phyloP scores from a whole-genome alignment of 2,888 invertebrate species.

The Lithophane ornitopus region DNA sequence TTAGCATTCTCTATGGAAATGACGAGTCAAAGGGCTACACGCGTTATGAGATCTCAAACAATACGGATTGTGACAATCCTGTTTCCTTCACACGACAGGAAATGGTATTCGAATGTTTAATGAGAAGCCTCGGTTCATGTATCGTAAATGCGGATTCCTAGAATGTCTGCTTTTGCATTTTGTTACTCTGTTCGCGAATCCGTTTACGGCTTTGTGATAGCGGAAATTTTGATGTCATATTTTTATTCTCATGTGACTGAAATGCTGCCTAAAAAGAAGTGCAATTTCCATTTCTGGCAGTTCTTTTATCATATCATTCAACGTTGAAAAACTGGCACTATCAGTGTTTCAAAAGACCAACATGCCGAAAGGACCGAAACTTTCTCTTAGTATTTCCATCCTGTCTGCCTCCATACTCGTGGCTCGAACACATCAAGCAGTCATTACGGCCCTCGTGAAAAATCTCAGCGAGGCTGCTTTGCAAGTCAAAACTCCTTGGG shows the following conservation, averaged over 20 bases:
- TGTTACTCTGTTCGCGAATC: conserved; percentile 49
- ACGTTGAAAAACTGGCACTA: conserved; percentile 13
- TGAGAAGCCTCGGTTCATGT: conserved; percentile 82
- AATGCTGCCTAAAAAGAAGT: conserved; percentile 8
- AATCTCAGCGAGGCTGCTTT: conserved; percentile 87
- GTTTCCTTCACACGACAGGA: conserved; percentile 87
- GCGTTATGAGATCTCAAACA: conserved; percentile 90
- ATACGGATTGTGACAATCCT: conserved; percentile 89
- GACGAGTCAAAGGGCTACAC: conserved; percentile 87
- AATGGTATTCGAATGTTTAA: conserved; percentile 88
- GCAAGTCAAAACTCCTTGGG: conserved; percentile 88
- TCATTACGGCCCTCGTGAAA: conserved; percentile 90
- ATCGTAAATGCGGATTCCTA: conserved; percentile 73
- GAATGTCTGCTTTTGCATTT: conserved; percentile 56
- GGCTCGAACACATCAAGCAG: conserved; percentile 83
- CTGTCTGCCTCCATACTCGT: conserved; percentile 68
- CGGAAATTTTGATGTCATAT: conserved; percentile 27
- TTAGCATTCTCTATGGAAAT: conserved; percentile 82
- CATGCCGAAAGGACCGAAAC: conserved; percentile 26
- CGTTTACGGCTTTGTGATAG: conserved; percentile 48
- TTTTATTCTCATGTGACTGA: conserved; percentile 34
- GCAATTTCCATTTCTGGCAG: not conserved
- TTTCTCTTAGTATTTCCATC: conserved; percentile 48
- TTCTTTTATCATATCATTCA: conserved; percentile 10
- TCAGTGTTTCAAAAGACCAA: conserved; percentile 27